Evolutionary conservation across 1,140 invertebrate species (phyloP).

Genomic region (Andricus grossulariae): DNA sequence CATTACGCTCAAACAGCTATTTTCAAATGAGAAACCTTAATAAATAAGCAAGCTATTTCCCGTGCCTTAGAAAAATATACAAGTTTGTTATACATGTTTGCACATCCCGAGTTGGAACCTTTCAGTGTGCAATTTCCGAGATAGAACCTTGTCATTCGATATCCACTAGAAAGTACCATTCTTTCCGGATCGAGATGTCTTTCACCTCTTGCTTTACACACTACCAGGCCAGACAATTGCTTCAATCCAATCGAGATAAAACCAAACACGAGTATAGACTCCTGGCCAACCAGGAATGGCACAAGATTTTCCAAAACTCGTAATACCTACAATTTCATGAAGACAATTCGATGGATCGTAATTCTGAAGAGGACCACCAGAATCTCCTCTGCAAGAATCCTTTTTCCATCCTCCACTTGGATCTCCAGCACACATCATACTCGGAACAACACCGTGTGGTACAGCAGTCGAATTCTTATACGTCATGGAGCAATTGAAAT

Average conservation of each 20-base stretch:
- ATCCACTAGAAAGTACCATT: too few relatives aligned
- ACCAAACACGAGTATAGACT: conserved; percentile 82
- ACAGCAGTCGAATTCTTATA: conserved; percentile 29
- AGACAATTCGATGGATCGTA: conserved; percentile 62
- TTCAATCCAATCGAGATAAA: conserved; percentile 83
- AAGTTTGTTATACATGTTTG: too few relatives aligned
- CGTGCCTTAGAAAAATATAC: too few relatives aligned
- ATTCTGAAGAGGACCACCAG: conserved; percentile 77
- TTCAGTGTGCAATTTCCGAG: too few relatives aligned
- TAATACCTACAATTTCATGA: conserved; percentile 78
- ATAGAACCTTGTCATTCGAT: too few relatives aligned
- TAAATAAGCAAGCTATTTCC: too few relatives aligned
- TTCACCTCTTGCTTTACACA: neutral
- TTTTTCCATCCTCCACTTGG: conserved; percentile 75
- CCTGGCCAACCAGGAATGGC: conserved; percentile 77
- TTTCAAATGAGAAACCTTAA: too few relatives aligned
- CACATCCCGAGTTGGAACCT: too few relatives aligned
- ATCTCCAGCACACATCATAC: conserved; percentile 84
- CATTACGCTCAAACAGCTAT: too few relatives aligned
- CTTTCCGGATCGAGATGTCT: too few relatives aligned
- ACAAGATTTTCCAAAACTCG: conserved; percentile 81
- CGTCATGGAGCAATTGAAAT: conserved; percentile 75
- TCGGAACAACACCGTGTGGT: conserved; percentile 74
- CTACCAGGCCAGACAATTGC: conserved; percentile 76
- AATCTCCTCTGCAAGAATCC: conserved; percentile 72